Percentiles rank a stretch among this genome's conserved stretches.
Evolutionary conservation across 2,113 vertebrate species (phyloP).

Genomic region (Nycticryphes semicollaris): DNA sequence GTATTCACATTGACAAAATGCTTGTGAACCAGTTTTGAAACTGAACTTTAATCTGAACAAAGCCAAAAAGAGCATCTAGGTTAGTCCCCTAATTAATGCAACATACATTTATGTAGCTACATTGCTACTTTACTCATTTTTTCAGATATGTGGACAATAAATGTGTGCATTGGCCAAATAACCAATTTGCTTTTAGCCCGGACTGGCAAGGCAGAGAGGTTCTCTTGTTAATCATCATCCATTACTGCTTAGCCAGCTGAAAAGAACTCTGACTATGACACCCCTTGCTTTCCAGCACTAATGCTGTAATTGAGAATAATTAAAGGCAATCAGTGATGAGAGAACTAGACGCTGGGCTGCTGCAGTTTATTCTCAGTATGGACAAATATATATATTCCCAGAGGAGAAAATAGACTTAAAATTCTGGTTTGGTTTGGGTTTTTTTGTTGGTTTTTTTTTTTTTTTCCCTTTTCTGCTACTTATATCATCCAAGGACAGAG

Average conservation of each 20-base stretch:
- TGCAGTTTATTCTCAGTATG: neutral
- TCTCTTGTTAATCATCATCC: constrained; percentile 47
- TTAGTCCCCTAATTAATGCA: neutral
- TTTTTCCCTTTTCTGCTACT: neutral
- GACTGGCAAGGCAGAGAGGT: neutral
- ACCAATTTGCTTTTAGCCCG: constrained; percentile 27
- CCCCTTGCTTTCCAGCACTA: neutral
- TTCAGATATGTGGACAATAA: neutral
- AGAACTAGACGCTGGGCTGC: neutral
- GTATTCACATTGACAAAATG: neutral
- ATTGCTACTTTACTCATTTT: neutral
- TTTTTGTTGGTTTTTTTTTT: neutral
- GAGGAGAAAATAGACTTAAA: neutral
- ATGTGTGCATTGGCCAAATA: constrained; percentile 10
- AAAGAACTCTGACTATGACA: neutral
- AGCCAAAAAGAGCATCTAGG: neutral
- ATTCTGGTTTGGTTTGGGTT: neutral
- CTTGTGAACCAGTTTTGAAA: neutral
- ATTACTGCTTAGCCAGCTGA: constrained; percentile 47
- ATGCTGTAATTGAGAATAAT: constrained; percentile 25
- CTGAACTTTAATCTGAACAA: neutral
- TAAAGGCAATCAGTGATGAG: constrained; percentile 3
- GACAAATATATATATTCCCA: neutral
- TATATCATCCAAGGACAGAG: neutral
- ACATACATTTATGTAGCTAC: neutral